phyloP scores from a whole-genome alignment of 2,888 invertebrate genomes.

The Mesoligia furuncula region DNA sequence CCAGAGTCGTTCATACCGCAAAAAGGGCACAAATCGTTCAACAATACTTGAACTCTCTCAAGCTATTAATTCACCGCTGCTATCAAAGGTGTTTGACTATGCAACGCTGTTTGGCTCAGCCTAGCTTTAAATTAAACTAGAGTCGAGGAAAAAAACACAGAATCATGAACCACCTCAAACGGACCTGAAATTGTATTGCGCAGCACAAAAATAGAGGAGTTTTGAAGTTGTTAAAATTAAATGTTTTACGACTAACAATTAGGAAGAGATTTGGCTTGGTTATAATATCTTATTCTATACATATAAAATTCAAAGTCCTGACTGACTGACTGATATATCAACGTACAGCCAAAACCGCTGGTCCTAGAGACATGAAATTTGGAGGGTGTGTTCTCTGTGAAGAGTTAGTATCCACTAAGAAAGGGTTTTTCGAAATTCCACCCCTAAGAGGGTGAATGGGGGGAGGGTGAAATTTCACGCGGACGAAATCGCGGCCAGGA shows the following conservation, averaged over 20 bases:
- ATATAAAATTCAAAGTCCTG: too few species aligned
- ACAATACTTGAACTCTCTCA: conserved; percentile 33
- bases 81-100: conserved; percentile 55
- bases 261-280: neutral
- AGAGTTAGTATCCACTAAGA: too few species aligned
- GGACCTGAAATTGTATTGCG: conserved; percentile 44
- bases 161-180: conserved; percentile 59
- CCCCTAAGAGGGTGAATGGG: too few species aligned
- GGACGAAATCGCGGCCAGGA: too few species aligned
- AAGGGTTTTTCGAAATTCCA: too few species aligned
- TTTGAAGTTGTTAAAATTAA: neutral
- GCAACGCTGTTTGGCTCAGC: conserved; percentile 49
- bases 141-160: conserved; percentile 49
- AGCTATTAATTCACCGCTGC: conserved; percentile 39
- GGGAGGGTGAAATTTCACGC: too few species aligned
- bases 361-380: too few species aligned
- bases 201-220: conserved; percentile 42
- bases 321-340: too few species aligned
- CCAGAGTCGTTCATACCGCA: neutral
- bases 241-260: neutral
- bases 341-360: too few species aligned
- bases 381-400: too few species aligned
- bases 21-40: conserved; percentile 23
- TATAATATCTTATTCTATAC: neutral
- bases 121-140: conserved; percentile 61